Evolutionary conservation across 2,113 vertebrate species (phyloP).

Genomic region (Hypanus sabinus): DNA sequence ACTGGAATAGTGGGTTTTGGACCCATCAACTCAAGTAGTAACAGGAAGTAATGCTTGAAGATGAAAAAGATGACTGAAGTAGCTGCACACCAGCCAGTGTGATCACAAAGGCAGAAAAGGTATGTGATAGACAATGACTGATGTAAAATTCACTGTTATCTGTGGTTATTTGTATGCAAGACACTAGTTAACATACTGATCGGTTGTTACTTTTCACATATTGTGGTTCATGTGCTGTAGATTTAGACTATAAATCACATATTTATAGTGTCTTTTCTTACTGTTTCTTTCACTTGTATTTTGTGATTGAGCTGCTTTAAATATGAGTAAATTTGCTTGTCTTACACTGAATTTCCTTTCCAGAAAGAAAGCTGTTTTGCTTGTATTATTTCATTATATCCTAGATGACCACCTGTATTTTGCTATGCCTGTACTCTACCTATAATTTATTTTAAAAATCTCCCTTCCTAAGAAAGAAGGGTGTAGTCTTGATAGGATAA

Average conservation of each 20-base stretch:
- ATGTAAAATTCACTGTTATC: conserved; percentile 70
- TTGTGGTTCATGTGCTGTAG: neutral
- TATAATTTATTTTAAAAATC: neutral
- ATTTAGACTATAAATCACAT: neutral
- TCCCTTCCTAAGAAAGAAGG: too few relatives aligned
- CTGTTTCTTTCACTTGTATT: neutral
- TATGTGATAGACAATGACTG: conserved; percentile 70
- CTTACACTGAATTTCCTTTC: neutral
- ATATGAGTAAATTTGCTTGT: neutral
- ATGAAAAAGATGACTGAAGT: conserved; percentile 57
- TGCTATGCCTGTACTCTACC: neutral
- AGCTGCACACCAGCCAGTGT: conserved; percentile 47
- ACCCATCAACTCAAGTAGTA: conserved; percentile 45
- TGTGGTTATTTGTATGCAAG: conserved; percentile 61
- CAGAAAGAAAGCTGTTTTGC: neutral
- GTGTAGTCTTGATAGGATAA: neutral
- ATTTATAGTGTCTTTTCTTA: neutral
- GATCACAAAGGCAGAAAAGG: conserved; percentile 63
- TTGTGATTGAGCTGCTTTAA: neutral
- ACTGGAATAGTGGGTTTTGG: conserved; percentile 48
- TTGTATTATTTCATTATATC: neutral
- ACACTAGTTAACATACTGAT: conserved; percentile 23
- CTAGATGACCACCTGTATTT: neutral
- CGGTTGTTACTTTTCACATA: conserved; percentile 8
- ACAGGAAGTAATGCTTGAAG: conserved; percentile 45